Evolutionary conservation across 2,888 invertebrate species (phyloP), one percentile per base, ranked within the genome.

Genomic region (Dione juno): DNA sequence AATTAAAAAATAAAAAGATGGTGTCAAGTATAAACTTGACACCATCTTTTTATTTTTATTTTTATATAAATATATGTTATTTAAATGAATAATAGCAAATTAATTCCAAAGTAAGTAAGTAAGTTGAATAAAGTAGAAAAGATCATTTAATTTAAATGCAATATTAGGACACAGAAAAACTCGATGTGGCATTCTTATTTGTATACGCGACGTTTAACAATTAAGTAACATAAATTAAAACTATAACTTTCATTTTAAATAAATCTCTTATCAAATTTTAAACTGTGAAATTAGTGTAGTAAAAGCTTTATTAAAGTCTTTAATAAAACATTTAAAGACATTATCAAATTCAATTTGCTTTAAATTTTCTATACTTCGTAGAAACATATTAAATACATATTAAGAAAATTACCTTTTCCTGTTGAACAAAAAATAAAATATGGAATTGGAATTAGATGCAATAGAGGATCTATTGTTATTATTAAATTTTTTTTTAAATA

Each of bases 321-420:
- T 45, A 54, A 48, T 37, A 58, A 53, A 35, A 67, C 59, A 21
- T 28, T 52, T 61, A 61, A 52, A 61, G 16, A 64, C 50, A 53
- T 67, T 48, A 65, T 65, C 64, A 40, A 48, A 67, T 54, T 69
- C 69, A 63, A 69, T 72, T 72, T 69, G 37, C 50, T 67, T 69
- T 69, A 58, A 58, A 72, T 72, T 72, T 72, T 66, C 72, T 72
- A 37, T 66, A 64, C 70, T 63, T 16, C 66, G 67, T 45, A 41
- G 41, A 52, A 41, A 65, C 69, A 70, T 43, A 54, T 48, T 45
- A 63, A 66, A 66, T 70, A 70, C 59, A 14, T 43, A 14, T 35
- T 28, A 66, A 16, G 19, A 59, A 21, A 28, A 59, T 59, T 28
- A 43, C 43, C 6, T 59, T n/a, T 43, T 43, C 28, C n/a, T 28